Conservation (phyloP, 2,888 invertebrate species). For the Acrocera orbiculus region DNA sequence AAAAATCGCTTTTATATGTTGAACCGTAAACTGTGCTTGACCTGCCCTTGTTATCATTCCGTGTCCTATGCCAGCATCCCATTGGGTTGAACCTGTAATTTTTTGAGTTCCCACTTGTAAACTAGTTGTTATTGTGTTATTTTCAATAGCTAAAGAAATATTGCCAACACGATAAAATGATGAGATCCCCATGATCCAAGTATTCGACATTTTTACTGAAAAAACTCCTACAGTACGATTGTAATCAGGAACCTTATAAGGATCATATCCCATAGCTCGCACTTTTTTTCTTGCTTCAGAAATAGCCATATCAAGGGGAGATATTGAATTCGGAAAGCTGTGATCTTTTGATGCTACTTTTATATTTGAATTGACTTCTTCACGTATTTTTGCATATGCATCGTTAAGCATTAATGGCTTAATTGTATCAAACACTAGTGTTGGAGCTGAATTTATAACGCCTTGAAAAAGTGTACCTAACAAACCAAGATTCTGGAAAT, state of each 20-base stretch:
- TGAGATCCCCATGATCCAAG: constrained; percentile 61
- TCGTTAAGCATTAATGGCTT: constrained; percentile 68
- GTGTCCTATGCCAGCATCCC: constrained; percentile 54
- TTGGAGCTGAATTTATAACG: constrained; percentile 64
- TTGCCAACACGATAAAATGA: constrained; percentile 70
- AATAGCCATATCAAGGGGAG: constrained; percentile 68
- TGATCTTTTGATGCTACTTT: constrained; percentile 48
- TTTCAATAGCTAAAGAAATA: constrained; percentile 51
- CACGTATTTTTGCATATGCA: constrained; percentile 55
- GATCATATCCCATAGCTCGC: constrained; percentile 46
- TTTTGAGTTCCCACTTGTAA: constrained; percentile 65
- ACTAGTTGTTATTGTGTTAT: constrained; percentile 40
- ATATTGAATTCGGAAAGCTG: constrained; percentile 67
- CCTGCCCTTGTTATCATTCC: constrained; percentile 53
- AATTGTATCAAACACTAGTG: constrained; percentile 67
- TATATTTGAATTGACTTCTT: constrained; percentile 56
- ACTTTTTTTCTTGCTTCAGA: constrained; percentile 56
- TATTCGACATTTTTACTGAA: constrained; percentile 49
- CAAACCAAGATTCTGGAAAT: constrained; percentile 65
- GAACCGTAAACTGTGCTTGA: constrained; percentile 57
- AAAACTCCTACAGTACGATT: constrained; percentile 54
- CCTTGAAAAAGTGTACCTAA: constrained; percentile 52
- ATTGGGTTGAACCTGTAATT: constrained; percentile 57
- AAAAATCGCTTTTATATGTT: constrained; percentile 52
- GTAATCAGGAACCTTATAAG: constrained; percentile 53